Conservation (phyloP, 2,113 vertebrate genomes). For the Lasiurus cinereus region DNA sequence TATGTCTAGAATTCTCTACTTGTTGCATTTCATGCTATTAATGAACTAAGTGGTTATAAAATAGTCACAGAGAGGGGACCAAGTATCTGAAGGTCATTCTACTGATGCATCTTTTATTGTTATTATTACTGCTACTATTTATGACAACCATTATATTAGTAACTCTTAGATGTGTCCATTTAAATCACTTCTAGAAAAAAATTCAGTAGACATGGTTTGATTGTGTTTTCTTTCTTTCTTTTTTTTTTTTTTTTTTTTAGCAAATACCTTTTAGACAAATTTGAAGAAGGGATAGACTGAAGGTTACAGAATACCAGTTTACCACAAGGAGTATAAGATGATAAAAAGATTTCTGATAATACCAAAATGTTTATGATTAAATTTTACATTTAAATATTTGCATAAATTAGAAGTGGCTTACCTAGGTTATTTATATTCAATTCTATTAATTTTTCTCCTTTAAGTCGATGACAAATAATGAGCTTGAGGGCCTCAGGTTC, state of each 20-base stretch:
- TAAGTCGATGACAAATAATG: background rate
- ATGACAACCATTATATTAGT: background rate
- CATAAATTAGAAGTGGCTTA: background rate
- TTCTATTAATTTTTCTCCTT: background rate
- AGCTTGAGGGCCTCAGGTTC: background rate
- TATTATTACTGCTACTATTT: background rate
- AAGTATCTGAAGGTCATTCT: background rate
- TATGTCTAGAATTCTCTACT: background rate
- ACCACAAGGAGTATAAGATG: background rate
- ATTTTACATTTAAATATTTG: background rate
- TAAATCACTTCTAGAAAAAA: background rate
- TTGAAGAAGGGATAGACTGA: background rate
- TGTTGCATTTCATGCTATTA: background rate
- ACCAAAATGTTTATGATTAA: background rate
- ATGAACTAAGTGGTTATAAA: background rate
- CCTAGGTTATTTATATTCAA: background rate
- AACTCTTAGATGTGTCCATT: background rate
- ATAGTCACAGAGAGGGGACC: background rate
- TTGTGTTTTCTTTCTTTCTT: background rate
- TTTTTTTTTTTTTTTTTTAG: background rate
- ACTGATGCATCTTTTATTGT: background rate
- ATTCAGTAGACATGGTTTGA: background rate
- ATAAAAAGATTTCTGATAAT: background rate
- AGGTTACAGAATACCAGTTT: background rate
- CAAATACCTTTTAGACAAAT: conserved; percentile 23